A percentile compares a stretch with the other conserved stretches of the same genome.
These are phyloP conservation scores for Trichonephila clavata DNA, from an alignment of 1,140 invertebrate species.

Conservation along the genomic window DNA sequence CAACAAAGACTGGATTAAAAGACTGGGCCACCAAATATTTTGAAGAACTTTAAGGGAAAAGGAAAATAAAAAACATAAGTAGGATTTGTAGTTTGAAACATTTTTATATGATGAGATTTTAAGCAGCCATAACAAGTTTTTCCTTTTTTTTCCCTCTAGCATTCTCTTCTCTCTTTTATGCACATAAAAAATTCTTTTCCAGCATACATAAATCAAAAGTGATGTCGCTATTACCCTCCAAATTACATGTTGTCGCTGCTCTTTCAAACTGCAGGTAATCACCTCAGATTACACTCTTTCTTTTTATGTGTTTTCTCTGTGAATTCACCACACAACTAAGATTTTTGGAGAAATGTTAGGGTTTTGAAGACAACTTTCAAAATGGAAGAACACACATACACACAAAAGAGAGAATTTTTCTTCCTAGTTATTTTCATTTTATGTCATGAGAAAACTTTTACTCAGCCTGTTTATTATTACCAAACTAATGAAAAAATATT, in stretches of 20 bases:
- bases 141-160: background rate
- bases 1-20: too few species aligned
- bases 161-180: background rate
- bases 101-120: constrained; percentile 19
- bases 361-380: background rate
- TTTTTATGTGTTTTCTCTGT: background rate
- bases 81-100: background rate
- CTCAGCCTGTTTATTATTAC: too few species aligned
- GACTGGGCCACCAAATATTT: too few species aligned
- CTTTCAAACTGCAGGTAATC: background rate
- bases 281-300: background rate
- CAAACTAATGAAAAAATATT: too few species aligned
- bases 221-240: background rate
- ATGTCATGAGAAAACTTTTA: too few species aligned
- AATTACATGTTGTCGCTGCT: background rate
- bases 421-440: background rate
- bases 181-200: background rate
- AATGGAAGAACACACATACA: background rate
- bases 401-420: background rate
- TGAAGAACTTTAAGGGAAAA: too few species aligned
- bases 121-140: background rate
- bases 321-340: background rate
- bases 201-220: background rate
- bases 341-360: background rate
- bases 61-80: background rate